phyloP scores from a whole-genome alignment of 2,113 vertebrate species.

The Silurus asotus region DNA sequence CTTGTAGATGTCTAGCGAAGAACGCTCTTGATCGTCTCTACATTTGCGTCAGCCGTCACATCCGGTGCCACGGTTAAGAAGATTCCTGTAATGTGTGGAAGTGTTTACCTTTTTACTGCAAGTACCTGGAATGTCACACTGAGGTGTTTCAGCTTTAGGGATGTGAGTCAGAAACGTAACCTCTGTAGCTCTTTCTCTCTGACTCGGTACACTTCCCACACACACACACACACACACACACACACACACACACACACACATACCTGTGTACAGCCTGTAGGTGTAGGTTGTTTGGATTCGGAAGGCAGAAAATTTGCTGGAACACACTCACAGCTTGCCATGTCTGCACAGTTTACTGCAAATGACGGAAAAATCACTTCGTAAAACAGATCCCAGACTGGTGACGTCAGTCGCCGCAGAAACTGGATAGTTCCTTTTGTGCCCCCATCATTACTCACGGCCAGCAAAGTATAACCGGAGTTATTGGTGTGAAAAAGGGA shows the following conservation, averaged over 20 bases:
- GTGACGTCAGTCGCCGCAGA: conserved; percentile 60
- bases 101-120: neutral
- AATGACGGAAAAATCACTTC: conserved; percentile 50
- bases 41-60: neutral
- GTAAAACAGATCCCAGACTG: conserved; percentile 56
- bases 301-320: conserved; percentile 8
- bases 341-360: conserved; percentile 33
- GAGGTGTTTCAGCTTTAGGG: conserved; percentile 51
- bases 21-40: neutral
- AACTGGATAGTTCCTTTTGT: conserved; percentile 48
- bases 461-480: conserved; percentile 43
- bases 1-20: neutral
- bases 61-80: neutral
- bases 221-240: neutral
- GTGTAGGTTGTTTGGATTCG: neutral
- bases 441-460: conserved; percentile 50
- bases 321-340: conserved; percentile 8
- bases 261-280: neutral
- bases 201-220: neutral
- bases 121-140: conserved; percentile 52
- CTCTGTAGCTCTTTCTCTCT: neutral
- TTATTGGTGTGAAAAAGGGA: neutral
- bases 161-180: conserved; percentile 52
- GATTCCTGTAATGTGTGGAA: neutral
- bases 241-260: neutral